A percentile compares a stretch with the other conserved stretches of the same genome.
Conservation (phyloP, 2,797 vertebrate species). For the Cryptoblepharus egeriae region DNA sequence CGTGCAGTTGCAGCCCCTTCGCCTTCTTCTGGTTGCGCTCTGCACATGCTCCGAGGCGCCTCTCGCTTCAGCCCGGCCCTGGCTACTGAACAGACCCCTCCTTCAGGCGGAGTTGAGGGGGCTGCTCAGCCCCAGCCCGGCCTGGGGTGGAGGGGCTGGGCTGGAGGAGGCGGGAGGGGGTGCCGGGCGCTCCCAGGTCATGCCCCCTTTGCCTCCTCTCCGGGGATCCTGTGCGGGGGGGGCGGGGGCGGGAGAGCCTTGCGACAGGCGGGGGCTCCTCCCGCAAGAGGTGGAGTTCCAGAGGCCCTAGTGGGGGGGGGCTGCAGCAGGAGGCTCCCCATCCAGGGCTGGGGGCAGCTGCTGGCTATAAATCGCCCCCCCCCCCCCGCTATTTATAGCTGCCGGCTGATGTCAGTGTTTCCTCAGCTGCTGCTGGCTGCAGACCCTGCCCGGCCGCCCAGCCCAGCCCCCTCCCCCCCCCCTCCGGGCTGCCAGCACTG, state of each 20-base stretch:
- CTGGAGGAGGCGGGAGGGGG: no score
- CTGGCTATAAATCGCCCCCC: neutral
- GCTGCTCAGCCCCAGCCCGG: no score
- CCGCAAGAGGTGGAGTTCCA: neutral
- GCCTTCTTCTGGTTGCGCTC: neutral
- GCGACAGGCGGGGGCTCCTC: neutral
- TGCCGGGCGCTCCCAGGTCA: no score
- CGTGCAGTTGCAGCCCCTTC: neutral
- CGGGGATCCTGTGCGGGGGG: no score
- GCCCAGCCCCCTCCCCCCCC: neutral
- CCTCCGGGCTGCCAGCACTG: neutral
- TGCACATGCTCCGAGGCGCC: neutral
- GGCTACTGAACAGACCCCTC: neutral
- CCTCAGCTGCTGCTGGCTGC: neutral
- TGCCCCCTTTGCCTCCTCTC: no score
- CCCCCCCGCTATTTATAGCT: conserved; percentile 34
- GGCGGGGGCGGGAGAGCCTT: neutral
- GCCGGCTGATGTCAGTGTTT: conserved; percentile 35
- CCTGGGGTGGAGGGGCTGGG: no score
- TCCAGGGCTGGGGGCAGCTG: neutral
- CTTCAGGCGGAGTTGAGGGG: neutral
- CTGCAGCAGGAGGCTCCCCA: neutral
- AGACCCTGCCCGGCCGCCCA: neutral
- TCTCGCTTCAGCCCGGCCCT: neutral
- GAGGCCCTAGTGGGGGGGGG: neutral